Percentiles rank a stretch among this genome's conserved stretches.
phyloP scores from a whole-genome alignment of 2,888 invertebrate genomes.

The Panopea generosa region DNA sequence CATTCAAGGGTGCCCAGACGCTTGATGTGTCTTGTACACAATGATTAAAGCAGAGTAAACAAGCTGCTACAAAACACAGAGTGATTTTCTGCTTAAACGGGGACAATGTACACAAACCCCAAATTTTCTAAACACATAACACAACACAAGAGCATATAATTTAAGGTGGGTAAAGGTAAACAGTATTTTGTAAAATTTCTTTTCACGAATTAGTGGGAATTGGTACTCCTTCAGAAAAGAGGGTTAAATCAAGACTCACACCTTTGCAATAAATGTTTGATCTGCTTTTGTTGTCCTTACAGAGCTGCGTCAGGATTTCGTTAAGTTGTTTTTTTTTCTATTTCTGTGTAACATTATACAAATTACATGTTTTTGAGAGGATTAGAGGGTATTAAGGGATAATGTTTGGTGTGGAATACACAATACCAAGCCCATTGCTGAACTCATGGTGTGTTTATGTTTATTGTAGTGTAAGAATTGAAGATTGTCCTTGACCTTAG shows the following conservation, averaged over 20 bases:
- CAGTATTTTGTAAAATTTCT: constrained; percentile 22
- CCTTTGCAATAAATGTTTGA: neutral
- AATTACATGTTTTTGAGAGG: too few relatives aligned
- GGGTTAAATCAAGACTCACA: constrained; percentile 23
- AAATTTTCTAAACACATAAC: constrained; percentile 18
- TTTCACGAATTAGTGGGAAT: constrained; percentile 43
- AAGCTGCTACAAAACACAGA: constrained; percentile 34
- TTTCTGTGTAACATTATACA: too few relatives aligned
- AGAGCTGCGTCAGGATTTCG: neutral
- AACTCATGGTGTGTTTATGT: too few relatives aligned
- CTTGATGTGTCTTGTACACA: constrained; percentile 22
- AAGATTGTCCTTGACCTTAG: too few relatives aligned
- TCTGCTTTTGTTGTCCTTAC: constrained; percentile 3
- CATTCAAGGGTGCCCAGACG: constrained; percentile 7
- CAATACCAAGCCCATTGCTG: too few relatives aligned
- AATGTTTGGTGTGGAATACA: too few relatives aligned
- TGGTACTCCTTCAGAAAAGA: constrained; percentile 20
- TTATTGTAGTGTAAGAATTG: too few relatives aligned
- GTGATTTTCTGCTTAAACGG: constrained; percentile 54
- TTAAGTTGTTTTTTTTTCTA: neutral
- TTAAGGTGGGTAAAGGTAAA: constrained; percentile 44
- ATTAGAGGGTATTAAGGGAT: too few relatives aligned
- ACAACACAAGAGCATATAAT: constrained; percentile 23
- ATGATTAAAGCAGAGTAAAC: constrained; percentile 26
- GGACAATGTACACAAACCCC: constrained; percentile 31